Evolutionary conservation across 2,888 invertebrate species (phyloP).

Genomic region (Plagodis pulveraria): DNA sequence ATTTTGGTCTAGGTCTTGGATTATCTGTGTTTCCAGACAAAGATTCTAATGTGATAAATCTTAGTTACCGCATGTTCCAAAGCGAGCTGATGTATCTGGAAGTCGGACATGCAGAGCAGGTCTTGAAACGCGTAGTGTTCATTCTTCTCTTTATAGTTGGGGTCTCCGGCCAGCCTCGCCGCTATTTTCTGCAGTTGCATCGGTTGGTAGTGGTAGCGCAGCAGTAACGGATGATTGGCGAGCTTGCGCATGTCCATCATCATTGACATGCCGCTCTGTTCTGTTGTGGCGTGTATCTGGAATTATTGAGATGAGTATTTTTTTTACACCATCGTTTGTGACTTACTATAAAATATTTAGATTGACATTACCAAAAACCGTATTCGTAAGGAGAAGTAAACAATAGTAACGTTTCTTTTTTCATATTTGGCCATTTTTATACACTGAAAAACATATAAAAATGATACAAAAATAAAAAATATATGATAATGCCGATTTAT

Average conservation of each 20-base stretch:
- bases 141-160: slow-evolving; percentile 90
- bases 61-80: slow-evolving; percentile 85
- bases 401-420: too few relatives aligned
- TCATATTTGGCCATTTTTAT: too few relatives aligned
- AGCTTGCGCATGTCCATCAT: slow-evolving; percentile 97
- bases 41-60: slow-evolving; percentile 10
- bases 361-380: too few relatives aligned
- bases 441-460: too few relatives aligned
- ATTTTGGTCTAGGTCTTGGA: background rate
- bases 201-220: slow-evolving; percentile 90
- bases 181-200: slow-evolving; percentile 88
- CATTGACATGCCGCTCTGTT: slow-evolving; percentile 89
- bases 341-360: too few relatives aligned
- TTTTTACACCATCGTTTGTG: too few relatives aligned
- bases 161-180: slow-evolving; percentile 86
- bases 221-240: slow-evolving; percentile 96
- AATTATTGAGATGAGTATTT: background rate
- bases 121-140: slow-evolving; percentile 94
- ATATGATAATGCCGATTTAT: too few relatives aligned
- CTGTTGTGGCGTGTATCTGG: slow-evolving; percentile 81
- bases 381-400: too few relatives aligned
- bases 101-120: slow-evolving; percentile 94
- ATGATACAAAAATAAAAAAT: too few relatives aligned
- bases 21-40: too few relatives aligned
- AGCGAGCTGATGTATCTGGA: slow-evolving; percentile 93